Evolutionary conservation across 2,797 vertebrate genomes (phyloP).

Genomic region (Aratinga solstitialis): DNA sequence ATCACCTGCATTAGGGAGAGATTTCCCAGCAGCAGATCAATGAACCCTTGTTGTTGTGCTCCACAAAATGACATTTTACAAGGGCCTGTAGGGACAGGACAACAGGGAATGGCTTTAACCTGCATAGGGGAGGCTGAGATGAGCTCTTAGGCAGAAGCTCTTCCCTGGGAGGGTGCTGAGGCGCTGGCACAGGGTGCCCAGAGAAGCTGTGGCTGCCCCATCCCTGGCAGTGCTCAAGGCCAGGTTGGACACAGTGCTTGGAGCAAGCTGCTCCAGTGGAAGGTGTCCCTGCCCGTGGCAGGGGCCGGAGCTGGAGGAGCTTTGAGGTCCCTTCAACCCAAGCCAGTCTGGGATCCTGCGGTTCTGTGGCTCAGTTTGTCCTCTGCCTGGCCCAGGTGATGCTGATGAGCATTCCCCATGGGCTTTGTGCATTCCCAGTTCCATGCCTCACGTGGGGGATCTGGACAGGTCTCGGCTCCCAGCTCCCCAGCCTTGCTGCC

Average conservation of each 20-base stretch:
- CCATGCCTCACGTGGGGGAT: fast-evolving
- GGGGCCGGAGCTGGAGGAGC: not conserved
- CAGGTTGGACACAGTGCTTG: not conserved
- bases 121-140: not conserved
- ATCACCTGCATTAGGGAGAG: not conserved
- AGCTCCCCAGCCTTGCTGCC: not conserved
- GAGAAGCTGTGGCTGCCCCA: too few species aligned
- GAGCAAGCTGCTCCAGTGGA: not conserved
- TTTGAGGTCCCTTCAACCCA: not conserved
- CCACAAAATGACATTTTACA: not conserved
- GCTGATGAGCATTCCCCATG: not conserved
- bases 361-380: not conserved
- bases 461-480: fast-evolving
- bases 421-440: fast-evolving
- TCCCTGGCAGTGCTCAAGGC: not conserved
- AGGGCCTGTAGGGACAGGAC: not conserved
- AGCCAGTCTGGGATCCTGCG: fast-evolving
- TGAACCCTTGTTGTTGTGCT: not conserved
- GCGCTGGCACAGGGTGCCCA: too few species aligned
- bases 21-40: not conserved
- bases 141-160: not conserved
- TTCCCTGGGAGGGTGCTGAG: too few species aligned
- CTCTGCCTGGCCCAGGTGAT: not conserved
- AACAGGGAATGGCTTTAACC: not conserved
- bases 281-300: not conserved